Base-by-base conservation (phyloP, 2,888 invertebrate genomes). In the Serripes groenlandicus region DNA sequence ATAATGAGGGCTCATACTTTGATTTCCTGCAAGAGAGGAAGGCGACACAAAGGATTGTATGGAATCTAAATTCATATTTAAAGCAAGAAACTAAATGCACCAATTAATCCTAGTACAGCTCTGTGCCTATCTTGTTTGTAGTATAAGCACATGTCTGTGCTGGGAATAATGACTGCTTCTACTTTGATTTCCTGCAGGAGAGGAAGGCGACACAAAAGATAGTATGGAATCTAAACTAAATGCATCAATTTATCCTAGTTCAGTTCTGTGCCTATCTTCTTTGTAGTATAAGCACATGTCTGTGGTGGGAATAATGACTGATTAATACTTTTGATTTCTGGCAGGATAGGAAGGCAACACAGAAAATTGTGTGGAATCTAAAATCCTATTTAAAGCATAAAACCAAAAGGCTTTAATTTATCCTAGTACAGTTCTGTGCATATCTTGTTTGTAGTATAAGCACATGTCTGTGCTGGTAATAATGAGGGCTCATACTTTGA, bases 131-230 rank as follows among this genome's bases (percentile, higher is more conserved):
- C 11, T 56, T 30, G 2, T 30, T 15, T 37, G 0, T 52, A 37
- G 5, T n/a, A 75, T 64, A 30, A 80, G 80, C 80, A 75, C 75
- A 75, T 75, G 80, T 32, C 75, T 75, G 80, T 81, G 76, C 76
- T 68, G 56, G 66, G 75, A 34, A 52, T 32, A 56, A 72, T 37
- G 42, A 3, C 52, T 56, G 18, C 11, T n/a, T 54, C n/a, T 62
- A 5, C 5, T 11, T n/a, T n/a, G n/a, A n/a, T n/a, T n/a, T n/a
- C n/a, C n/a, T n/a, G n/a, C n/a, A n/a, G n/a, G n/a, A 23, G 68
- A 42, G 26, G 42, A 35, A 26, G 42, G n/a, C 3, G n/a, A 26
- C 3, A 42, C 68, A 37, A 54, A 21, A 30, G 30, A n/a, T 18
- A 30, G 9, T 28, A 30, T 11, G 11, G 54, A 23, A 15, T n/a